Conservation (phyloP, 2,888 invertebrate genomes). For the Agriotes lineatus region DNA sequence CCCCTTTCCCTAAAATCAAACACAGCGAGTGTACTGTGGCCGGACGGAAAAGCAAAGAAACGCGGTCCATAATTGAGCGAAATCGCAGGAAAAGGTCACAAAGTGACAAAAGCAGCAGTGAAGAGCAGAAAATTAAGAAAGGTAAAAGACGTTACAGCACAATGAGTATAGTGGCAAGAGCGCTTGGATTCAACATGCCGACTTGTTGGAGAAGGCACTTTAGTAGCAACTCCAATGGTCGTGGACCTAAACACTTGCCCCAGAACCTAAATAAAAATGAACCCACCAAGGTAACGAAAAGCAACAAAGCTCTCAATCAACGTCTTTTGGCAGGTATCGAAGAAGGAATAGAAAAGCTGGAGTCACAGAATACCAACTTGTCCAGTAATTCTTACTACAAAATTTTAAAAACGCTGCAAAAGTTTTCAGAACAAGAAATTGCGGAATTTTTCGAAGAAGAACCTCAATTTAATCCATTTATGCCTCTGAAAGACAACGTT, state of each 20-base stretch:
- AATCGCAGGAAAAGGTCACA: neutral
- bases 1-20: conserved; percentile 41
- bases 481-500: neutral
- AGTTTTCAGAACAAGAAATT: conserved; percentile 5
- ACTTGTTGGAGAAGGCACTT: neutral
- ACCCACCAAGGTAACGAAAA: neutral
- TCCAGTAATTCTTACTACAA: neutral
- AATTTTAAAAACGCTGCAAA: neutral
- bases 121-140: neutral
- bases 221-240: neutral
- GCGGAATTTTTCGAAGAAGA: neutral
- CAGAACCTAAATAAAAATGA: neutral
- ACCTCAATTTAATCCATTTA: neutral
- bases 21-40: conserved; percentile 35
- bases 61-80: neutral
- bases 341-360: neutral
- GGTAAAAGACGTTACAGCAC: conserved; percentile 8
- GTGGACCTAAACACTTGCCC: neutral
- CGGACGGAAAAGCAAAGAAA: neutral
- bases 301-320: neutral
- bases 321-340: neutral
- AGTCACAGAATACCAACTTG: neutral
- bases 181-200: neutral
- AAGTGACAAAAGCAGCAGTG: conserved; percentile 11
- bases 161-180: neutral